phyloP scores from a whole-genome alignment of 2,888 invertebrate genomes.

The Caenorhabditis sp. region DNA sequence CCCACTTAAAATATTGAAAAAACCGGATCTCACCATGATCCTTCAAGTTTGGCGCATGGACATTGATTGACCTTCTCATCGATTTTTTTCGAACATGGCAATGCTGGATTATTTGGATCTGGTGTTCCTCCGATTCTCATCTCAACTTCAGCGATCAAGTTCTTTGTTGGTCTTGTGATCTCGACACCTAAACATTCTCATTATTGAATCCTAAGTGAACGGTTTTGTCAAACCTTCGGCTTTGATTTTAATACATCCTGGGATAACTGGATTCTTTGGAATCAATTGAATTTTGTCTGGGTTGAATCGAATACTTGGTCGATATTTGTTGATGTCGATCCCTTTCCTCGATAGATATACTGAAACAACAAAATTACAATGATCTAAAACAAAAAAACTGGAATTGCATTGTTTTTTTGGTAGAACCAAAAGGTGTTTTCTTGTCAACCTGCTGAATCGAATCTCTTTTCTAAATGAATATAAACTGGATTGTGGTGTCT shows the following conservation, averaged over 20 bases:
- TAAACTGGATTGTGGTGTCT: background rate
- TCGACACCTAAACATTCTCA: slow-evolving; percentile 29
- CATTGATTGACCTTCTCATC: slow-evolving; percentile 70
- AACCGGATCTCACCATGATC: slow-evolving; percentile 63
- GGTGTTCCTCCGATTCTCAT: slow-evolving; percentile 69
- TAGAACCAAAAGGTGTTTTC: background rate
- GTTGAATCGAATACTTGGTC: slow-evolving; percentile 68
- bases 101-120: slow-evolving; percentile 69
- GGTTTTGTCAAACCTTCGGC: slow-evolving; percentile 54
- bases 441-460: background rate
- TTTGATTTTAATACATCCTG: slow-evolving; percentile 70
- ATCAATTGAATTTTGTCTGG: slow-evolving; percentile 70
- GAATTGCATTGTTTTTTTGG: background rate
- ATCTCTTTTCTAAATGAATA: background rate
- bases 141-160: slow-evolving; percentile 69
- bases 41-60: slow-evolving; percentile 69
- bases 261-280: slow-evolving; percentile 70
- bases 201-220: background rate
- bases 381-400: background rate
- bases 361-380: slow-evolving; percentile 39
- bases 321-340: slow-evolving; percentile 68
- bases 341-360: slow-evolving; percentile 68
- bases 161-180: slow-evolving; percentile 49
- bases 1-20: background rate
- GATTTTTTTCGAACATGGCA: slow-evolving; percentile 70